These are phyloP conservation scores for Caenorhabditis sp. DNA, from an alignment of 2,888 invertebrate species.

Conservation along the genomic window DNA sequence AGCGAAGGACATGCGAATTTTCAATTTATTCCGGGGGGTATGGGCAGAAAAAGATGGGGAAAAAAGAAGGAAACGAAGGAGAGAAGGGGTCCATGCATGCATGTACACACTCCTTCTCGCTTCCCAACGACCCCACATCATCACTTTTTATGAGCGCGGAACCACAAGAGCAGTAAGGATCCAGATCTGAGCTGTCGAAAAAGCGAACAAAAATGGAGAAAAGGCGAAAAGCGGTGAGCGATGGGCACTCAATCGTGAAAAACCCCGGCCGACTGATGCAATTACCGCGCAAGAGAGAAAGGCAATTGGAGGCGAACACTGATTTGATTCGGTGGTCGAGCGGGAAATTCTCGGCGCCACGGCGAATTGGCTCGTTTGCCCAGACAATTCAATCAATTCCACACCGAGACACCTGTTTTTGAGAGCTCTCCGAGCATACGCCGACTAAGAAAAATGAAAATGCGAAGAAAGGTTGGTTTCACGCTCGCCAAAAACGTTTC, in stretches of 20 bases:
- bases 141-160: constrained; percentile 49
- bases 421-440: not conserved
- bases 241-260: constrained; percentile 46
- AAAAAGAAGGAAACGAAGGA: constrained; percentile 23
- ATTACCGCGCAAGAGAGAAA: constrained; percentile 27
- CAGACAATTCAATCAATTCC: constrained; percentile 25
- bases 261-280: constrained; percentile 42
- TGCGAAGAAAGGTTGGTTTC: not conserved
- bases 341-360: constrained; percentile 6
- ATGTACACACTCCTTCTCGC: constrained; percentile 34
- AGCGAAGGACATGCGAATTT: constrained; percentile 62
- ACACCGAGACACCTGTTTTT: constrained; percentile 17
- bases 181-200: not conserved
- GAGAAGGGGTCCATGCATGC: constrained; percentile 18
- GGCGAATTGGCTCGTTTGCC: constrained; percentile 33
- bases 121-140: constrained; percentile 26
- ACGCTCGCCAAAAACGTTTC: too few species aligned
- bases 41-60: constrained; percentile 24
- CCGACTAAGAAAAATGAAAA: not conserved
- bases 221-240: constrained; percentile 16
- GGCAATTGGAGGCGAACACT: constrained; percentile 16
- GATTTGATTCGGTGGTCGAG: constrained; percentile 41
- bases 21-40: constrained; percentile 56
- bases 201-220: not conserved
- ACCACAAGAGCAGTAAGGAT: not conserved